Evolutionary conservation across 2,797 vertebrate genomes (phyloP), one percentile per base, ranked within the genome.

Genomic region (Bovichtus variegatus): DNA sequence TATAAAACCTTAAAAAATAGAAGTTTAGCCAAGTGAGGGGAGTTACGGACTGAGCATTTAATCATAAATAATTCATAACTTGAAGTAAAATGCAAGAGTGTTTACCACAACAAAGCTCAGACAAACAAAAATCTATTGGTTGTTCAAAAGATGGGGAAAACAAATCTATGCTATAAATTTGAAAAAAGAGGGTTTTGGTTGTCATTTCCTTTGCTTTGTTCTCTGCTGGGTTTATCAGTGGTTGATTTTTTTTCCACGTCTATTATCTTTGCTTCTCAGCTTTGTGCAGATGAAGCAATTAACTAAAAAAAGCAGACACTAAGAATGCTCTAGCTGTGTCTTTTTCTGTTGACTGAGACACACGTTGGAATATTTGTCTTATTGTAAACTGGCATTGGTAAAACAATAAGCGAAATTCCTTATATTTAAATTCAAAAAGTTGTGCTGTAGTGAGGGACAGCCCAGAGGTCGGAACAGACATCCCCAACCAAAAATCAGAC

Each of bases 71-170:
- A 82, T 82, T 76, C 59, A 81, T 74, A 50, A 78, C 50, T 68
- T 60, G 29, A 58, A 71, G 27, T 49, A 62, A 80, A 80, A 71
- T 63, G n/a, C 31, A 23, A 40, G 43, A 38, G 55, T 41, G 46
- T 64, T 60, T 25, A 27, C 86, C 89, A 88, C 90, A 88, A 83
- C 71, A 88, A 89, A 89, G 86, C 72, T 43, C 23, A 29, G 50
- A 58, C 36, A 51, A 71, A 67, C 59, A 80, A 43, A 72, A 68
- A 59, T 49, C 4, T 18, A 43, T 62, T 76, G 67, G 51, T 62
- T 76, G 34, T 58, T 59, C 3, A 47, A 72, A 69, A 64, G 62
- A 69, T 74, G 59, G n/a, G n/a, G 74, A 74, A 66, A 81, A 63
- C 36, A 11, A 71, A 68, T 78, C 10, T 67, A 9, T 44, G 55